These are phyloP conservation scores for Oophaga pumilio DNA, from an alignment of 2,113 vertebrate species.

Conservation along the genomic window DNA sequence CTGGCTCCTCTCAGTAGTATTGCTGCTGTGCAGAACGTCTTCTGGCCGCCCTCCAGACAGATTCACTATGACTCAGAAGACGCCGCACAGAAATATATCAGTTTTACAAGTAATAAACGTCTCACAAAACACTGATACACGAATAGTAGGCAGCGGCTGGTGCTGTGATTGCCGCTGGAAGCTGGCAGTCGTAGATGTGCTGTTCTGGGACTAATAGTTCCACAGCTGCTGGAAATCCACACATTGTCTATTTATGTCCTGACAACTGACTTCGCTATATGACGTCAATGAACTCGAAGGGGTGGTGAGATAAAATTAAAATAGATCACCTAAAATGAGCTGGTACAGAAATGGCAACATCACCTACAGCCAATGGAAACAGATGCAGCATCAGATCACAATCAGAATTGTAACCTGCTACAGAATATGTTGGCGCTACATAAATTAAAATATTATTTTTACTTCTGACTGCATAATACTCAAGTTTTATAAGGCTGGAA, in stretches of 20 bases:
- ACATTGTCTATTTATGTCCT: background rate
- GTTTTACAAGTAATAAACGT: slow-evolving; percentile 34
- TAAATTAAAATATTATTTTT: too few species aligned
- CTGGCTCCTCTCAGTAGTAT: background rate
- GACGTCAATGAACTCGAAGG: background rate
- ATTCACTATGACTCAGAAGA: background rate
- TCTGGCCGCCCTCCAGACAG: slow-evolving; percentile 4
- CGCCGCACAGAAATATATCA: background rate
- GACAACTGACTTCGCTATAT: background rate
- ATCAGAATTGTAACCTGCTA: too few species aligned
- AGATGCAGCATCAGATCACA: background rate
- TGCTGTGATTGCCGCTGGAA: background rate
- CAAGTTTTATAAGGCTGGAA: too few species aligned
- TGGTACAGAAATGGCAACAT: background rate
- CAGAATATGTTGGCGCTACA: too few species aligned
- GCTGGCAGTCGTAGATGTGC: background rate
- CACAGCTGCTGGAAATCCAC: background rate
- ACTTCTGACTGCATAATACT: too few species aligned
- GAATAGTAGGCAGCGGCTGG: background rate
- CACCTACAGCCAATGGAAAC: background rate
- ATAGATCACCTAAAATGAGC: background rate
- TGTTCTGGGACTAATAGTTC: background rate
- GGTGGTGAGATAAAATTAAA: background rate
- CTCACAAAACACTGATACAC: background rate
- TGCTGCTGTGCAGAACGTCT: background rate